Base-by-base conservation (phyloP, 2,888 invertebrate species). In the Pimpla rufipes region DNA sequence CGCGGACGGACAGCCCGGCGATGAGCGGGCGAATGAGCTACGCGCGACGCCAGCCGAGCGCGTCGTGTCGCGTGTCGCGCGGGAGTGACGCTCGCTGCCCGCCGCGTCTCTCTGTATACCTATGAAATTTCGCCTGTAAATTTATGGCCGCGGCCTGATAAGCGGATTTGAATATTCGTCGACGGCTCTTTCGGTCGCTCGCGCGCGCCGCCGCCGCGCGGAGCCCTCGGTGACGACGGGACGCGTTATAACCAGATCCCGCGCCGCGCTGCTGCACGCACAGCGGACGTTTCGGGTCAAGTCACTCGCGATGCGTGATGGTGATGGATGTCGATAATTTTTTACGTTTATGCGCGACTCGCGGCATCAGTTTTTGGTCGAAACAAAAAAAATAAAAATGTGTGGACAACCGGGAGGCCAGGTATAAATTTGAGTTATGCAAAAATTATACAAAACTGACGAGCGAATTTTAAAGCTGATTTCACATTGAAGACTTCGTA, bases 91-190 rank as follows among this genome's bases (percentile, higher is more conserved):
- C 67, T 37, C 29, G 66, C 45, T 21, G n/a, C 45, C 68, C 29
- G 29, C 29, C n/a, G n/a, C n/a, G n/a, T n/a, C n/a, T 29, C 29
- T 29, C 29, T 82, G 67, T 78, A 82, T 70, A 62, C 62, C 68
- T 75, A 71, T 71, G 82, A 84, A 82, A 84, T 82, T 82, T 84
- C 29, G 29, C 29, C 67, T 68, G 70, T 70, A 50, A 84, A 84
- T 84, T 82, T 84, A 82, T 81, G 82, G 78, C 57, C 57, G 52
- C 81, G 70, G 45, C 59, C 76, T 83, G 84, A 85, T 85, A 86
- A 87, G 80, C 76, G 82, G 84, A 84, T 85, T 85, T 84, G 82
- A 84, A 84, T 85, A 79, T 81, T 79, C 81, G 81, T 81, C 77
- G 81, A 73, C 77, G 73, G 81, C 57, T 78, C 77, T 81, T 81